Percentiles rank a stretch among this genome's conserved stretches.
phyloP scores from a whole-genome alignment of 2,113 vertebrate genomes.

The Peromyscus leucopus region DNA sequence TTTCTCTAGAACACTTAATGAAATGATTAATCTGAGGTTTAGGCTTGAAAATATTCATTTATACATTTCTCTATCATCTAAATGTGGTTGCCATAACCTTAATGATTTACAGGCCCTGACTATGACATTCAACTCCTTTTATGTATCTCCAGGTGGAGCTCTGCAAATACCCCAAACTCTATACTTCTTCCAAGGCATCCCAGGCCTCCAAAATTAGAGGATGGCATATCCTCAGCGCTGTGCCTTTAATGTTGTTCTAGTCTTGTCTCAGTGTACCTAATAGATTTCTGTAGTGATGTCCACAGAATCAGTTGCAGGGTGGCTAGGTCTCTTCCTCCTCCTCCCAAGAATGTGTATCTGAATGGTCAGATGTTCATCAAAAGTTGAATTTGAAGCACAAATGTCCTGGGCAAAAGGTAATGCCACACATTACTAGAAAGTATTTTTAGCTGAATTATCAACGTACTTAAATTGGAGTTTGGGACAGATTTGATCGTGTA shows the following conservation, averaged over 20 bases:
- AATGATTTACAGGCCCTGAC: not conserved
- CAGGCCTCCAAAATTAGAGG: not conserved
- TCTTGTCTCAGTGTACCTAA: not conserved
- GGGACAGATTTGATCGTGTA: not conserved
- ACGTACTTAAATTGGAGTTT: not conserved
- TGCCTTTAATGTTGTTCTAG: not conserved
- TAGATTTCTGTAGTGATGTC: not conserved
- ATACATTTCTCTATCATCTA: not conserved
- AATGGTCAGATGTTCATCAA: not conserved
- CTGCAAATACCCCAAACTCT: not conserved
- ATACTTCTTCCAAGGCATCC: not conserved
- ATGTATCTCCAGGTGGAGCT: not conserved
- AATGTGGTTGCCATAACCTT: not conserved
- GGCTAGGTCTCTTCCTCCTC: not conserved
- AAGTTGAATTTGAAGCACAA: slow-evolving; percentile 5
- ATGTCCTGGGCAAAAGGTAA: not conserved
- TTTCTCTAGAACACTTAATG: slow-evolving; percentile 22
- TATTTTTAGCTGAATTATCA: slow-evolving; percentile 11
- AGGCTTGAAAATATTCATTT: not conserved
- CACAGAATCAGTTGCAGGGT: not conserved
- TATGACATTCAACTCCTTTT: not conserved
- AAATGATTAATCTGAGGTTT: not conserved
- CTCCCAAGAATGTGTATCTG: not conserved
- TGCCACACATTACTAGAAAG: not conserved
- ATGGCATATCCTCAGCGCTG: not conserved